Evolutionary conservation across 2,797 vertebrate genomes (phyloP).

Genomic region (Syngnathus rostellatus): DNA sequence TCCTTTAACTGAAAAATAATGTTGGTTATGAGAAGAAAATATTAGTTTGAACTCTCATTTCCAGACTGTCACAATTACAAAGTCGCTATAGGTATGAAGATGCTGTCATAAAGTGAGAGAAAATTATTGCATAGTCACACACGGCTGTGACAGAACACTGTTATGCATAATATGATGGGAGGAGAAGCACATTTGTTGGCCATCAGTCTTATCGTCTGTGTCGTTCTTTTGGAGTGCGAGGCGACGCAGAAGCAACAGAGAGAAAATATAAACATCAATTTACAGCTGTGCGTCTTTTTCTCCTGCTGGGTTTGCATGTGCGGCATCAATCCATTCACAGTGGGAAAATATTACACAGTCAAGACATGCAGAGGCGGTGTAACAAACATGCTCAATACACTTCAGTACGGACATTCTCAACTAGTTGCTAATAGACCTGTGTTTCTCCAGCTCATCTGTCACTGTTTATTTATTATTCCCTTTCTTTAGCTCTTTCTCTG

Average conservation of each 20-base stretch:
- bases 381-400: slow-evolving; percentile 47
- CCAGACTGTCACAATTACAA: background rate
- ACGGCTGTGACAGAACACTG: background rate
- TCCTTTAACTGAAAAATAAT: no score
- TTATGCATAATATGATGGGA: background rate
- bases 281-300: slow-evolving; percentile 34
- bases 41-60: background rate
- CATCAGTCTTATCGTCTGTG: slow-evolving; percentile 35
- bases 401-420: slow-evolving; percentile 27
- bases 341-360: slow-evolving; percentile 43
- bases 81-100: background rate
- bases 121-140: slow-evolving; percentile 2
- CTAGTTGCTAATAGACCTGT: slow-evolving; percentile 31
- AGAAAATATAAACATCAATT: slow-evolving; percentile 34
- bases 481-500: slow-evolving; percentile 15
- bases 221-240: slow-evolving; percentile 16
- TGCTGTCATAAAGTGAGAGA: background rate
- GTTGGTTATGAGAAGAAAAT: background rate
- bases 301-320: slow-evolving; percentile 50
- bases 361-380: slow-evolving; percentile 30
- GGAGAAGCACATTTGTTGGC: slow-evolving; percentile 39
- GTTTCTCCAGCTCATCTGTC: slow-evolving; percentile 8
- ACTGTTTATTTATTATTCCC: slow-evolving; percentile 8
- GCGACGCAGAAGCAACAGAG: slow-evolving; percentile 21
- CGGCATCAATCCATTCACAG: slow-evolving; percentile 54